Evolutionary conservation across 2,797 vertebrate genomes (phyloP).

Genomic region (Pseudochromis fuscus): DNA sequence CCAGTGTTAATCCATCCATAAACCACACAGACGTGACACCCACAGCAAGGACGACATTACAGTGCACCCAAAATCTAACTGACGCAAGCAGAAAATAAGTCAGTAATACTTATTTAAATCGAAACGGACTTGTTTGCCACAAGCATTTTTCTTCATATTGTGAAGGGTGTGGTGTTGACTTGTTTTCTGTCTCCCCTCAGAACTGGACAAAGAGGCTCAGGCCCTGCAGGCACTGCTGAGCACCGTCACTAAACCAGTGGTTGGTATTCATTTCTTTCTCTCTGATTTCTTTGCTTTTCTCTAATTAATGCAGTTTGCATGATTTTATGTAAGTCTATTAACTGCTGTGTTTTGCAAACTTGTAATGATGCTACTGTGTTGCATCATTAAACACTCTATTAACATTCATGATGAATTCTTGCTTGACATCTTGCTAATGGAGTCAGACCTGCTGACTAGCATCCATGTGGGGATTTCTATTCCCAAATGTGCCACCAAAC

Average conservation of each 20-base stretch:
- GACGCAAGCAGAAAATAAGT: neutral
- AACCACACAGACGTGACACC: neutral
- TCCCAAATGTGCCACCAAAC: constrained; percentile 37
- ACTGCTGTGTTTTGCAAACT: constrained; percentile 25
- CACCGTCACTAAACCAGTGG: constrained; percentile 90
- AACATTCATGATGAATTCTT: constrained; percentile 59
- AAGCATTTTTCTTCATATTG: neutral
- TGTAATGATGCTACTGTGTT: constrained; percentile 53
- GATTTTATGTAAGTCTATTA: constrained; percentile 32
- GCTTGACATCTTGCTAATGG: constrained; percentile 54
- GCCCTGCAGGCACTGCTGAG: constrained; percentile 90
- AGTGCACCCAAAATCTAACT: neutral
- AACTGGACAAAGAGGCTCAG: constrained; percentile 92
- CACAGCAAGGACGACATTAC: neutral
- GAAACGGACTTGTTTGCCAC: neutral
- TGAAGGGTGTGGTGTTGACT: neutral
- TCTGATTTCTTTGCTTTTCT: neutral
- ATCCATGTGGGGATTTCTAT: constrained; percentile 47
- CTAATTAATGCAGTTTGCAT: constrained; percentile 33
- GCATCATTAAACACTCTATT: constrained; percentile 67
- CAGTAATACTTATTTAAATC: neutral
- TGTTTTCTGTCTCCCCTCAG: constrained; percentile 80
- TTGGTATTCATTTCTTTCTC: constrained; percentile 80
- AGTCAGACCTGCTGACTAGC: constrained; percentile 57
- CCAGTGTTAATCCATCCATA: neutral